These are phyloP conservation scores for Stenchaetothrips biformis DNA, from an alignment of 2,888 invertebrate species.

Conservation along the genomic window DNA sequence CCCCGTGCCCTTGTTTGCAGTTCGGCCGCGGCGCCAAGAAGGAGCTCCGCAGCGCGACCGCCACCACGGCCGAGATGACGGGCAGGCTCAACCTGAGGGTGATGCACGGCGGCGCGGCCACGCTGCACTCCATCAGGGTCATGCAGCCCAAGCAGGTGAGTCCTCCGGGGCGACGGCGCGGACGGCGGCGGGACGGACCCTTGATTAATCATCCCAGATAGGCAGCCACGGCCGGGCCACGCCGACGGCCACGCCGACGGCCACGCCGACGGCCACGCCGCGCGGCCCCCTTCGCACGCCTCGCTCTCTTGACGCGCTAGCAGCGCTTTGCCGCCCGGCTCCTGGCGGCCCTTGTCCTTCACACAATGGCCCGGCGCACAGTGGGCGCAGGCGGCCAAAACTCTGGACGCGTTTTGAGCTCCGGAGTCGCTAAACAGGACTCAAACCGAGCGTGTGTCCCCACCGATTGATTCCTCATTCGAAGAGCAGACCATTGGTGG, in stretches of 20 bases:
- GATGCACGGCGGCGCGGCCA: constrained; percentile 73
- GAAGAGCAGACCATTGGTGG: too few species aligned
- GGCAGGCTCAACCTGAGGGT: constrained; percentile 73
- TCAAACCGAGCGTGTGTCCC: too few species aligned
- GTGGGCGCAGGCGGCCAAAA: too few species aligned
- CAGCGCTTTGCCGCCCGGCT: too few species aligned
- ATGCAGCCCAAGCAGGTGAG: constrained; percentile 80
- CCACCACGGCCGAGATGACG: constrained; percentile 80
- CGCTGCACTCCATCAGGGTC: constrained; percentile 76
- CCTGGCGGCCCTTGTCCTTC: too few species aligned
- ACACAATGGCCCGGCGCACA: too few species aligned
- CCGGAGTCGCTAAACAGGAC: too few species aligned
- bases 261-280: neutral
- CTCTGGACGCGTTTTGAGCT: too few species aligned
- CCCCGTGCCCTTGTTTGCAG: constrained; percentile 43
- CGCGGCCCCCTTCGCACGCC: neutral
- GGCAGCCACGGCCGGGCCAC: neutral
- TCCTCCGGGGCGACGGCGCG: neutral
- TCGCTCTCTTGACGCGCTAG: neutral
- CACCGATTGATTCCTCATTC: too few species aligned
- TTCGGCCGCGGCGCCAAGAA: constrained; percentile 74
- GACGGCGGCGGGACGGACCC: neutral
- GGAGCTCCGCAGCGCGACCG: constrained; percentile 78
- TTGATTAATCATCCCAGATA: neutral
- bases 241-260: neutral